Percentiles rank a stretch among this genome's conserved stretches.
phyloP scores from a whole-genome alignment of 1,140 invertebrate genomes.

The Neoseiulus cucumeris region DNA sequence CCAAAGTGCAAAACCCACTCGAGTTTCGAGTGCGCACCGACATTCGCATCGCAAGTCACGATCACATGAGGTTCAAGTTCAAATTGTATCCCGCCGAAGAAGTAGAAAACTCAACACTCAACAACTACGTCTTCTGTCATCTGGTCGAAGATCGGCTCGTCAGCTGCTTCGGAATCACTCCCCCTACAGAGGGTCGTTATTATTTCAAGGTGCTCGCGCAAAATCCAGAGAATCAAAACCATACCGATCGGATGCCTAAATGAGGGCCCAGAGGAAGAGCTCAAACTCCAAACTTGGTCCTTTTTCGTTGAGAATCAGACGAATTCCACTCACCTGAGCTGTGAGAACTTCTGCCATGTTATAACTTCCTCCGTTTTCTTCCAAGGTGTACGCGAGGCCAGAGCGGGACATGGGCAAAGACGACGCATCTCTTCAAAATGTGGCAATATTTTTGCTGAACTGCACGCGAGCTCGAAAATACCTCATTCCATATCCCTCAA shows the following conservation, averaged over 20 bases:
- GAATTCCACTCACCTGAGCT: too few species aligned
- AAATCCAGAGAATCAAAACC: too few species aligned
- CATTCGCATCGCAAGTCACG: slow-evolving; percentile 20
- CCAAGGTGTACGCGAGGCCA: slow-evolving; percentile 24
- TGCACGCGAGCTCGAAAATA: slow-evolving; percentile 23
- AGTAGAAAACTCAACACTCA: slow-evolving; percentile 23
- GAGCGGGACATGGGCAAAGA: slow-evolving; percentile 22
- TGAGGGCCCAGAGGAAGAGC: too few species aligned
- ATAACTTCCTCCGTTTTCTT: too few species aligned
- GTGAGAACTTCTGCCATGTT: too few species aligned
- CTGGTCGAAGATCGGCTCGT: slow-evolving; percentile 24
- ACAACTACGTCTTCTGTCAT: slow-evolving; percentile 27
- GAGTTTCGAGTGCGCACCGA: slow-evolving; percentile 21
- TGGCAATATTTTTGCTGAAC: slow-evolving; percentile 24
- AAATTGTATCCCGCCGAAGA: slow-evolving; percentile 23
- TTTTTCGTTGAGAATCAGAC: too few species aligned
- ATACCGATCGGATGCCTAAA: too few species aligned
- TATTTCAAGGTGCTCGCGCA: slow-evolving; percentile 25
- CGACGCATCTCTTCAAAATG: slow-evolving; percentile 20
- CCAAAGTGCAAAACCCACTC: slow-evolving; percentile 21
- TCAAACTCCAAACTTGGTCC: too few species aligned
- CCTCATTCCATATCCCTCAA: slow-evolving; percentile 23
- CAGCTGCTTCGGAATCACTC: slow-evolving; percentile 24
- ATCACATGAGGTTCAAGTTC: slow-evolving; percentile 23
- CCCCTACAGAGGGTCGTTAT: slow-evolving; percentile 23